phyloP scores from a whole-genome alignment of 2,797 vertebrate species.

The Morelia viridis region DNA sequence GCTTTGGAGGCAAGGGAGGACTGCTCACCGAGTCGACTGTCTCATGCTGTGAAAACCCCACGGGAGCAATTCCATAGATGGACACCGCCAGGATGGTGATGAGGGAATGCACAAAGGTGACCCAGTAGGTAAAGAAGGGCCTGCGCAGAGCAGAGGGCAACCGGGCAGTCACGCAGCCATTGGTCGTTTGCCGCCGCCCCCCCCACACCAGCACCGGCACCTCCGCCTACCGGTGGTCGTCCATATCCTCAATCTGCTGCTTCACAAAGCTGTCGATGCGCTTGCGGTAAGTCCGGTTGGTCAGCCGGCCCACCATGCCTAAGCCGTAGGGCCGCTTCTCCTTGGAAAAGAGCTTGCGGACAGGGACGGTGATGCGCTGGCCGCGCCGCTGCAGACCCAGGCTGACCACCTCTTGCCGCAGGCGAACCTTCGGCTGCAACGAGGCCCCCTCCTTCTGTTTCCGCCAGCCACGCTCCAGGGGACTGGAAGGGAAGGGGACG shows the following conservation, averaged over 20 bases:
- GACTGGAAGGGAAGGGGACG: constrained; percentile 68
- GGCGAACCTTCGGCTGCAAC: constrained; percentile 84
- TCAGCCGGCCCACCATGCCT: constrained; percentile 94
- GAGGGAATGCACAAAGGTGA: constrained; percentile 94
- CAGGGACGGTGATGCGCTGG: constrained; percentile 86
- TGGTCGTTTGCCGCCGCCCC: accelerated
- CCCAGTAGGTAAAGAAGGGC: constrained; percentile 99
- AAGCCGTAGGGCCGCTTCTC: constrained; percentile 96
- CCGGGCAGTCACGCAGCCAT: not conserved
- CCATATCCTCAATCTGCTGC: constrained; percentile 97
- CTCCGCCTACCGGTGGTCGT: constrained; percentile 86
- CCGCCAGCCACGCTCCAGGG: constrained; percentile 90
- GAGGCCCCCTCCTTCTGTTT: constrained; percentile 83
- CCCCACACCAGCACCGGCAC: accelerated
- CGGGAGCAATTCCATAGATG: constrained; percentile 92
- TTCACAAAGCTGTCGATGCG: constrained; percentile 93
- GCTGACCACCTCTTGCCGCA: constrained; percentile 92
- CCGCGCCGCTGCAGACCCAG: constrained; percentile 81
- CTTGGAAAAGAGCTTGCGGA: constrained; percentile 90
- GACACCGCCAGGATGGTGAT: constrained; percentile 92
- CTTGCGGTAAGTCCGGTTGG: constrained; percentile 94
- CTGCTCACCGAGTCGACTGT: constrained; percentile 92
- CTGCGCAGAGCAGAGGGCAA: constrained; percentile 65
- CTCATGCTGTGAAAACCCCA: constrained; percentile 96
- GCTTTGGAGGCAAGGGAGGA: not conserved